phyloP scores from a whole-genome alignment of 2,888 invertebrate species.

The Cryptophagus acutangulus region DNA sequence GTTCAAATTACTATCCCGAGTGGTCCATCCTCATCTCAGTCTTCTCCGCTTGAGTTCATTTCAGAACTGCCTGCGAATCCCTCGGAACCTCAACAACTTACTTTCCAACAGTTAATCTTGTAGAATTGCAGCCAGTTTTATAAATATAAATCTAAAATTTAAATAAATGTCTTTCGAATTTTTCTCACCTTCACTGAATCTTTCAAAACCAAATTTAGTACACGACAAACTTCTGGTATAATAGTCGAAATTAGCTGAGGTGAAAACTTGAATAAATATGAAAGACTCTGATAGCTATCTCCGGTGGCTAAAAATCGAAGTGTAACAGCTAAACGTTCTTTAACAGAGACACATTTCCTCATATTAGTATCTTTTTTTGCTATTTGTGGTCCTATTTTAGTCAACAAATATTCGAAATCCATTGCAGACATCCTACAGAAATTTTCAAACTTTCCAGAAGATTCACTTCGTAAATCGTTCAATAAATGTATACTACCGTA shows the following conservation, averaged over 20 bases:
- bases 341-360: constrained; percentile 11
- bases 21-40: background rate
- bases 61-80: too few species aligned
- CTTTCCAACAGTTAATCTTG: too few species aligned
- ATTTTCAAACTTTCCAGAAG: too few species aligned
- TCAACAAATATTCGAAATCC: constrained; percentile 10
- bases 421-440: too few species aligned
- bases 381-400: constrained; percentile 12
- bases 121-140: too few species aligned
- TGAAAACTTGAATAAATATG: constrained; percentile 22
- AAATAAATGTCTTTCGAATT: too few species aligned
- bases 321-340: constrained; percentile 16
- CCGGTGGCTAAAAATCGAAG: constrained; percentile 15
- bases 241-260: constrained; percentile 16
- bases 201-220: constrained; percentile 15
- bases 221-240: constrained; percentile 17
- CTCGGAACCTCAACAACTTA: too few species aligned
- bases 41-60: too few species aligned
- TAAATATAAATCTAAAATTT: too few species aligned
- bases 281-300: constrained; percentile 13
- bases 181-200: constrained; percentile 15
- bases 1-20: background rate
- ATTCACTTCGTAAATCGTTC: too few species aligned
- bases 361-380: constrained; percentile 11
- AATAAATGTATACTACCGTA: too few species aligned